Evolutionary conservation across 2,888 invertebrate species (phyloP).

Genomic region (Brachypalpus laphriformis): DNA sequence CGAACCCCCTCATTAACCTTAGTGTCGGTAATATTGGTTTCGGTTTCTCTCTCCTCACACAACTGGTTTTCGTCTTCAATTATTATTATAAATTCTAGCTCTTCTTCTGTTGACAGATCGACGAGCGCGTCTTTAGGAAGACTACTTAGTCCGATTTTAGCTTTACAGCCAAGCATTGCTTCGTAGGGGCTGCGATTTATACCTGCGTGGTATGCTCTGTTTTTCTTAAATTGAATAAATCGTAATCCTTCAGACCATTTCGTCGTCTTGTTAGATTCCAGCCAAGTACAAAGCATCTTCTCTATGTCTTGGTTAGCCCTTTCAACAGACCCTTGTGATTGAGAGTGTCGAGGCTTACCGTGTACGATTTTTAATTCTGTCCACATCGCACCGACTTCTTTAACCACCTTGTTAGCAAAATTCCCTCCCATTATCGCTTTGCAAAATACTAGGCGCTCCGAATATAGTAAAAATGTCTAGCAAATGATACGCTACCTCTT

Average conservation of each 20-base stretch:
- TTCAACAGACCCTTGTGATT: constrained; percentile 78
- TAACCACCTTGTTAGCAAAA: constrained; percentile 69
- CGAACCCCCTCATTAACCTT: too few species aligned
- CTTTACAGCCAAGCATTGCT: constrained; percentile 78
- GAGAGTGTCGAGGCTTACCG: constrained; percentile 78
- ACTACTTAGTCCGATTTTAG: constrained; percentile 55
- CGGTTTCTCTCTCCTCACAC: not conserved
- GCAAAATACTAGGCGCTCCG: constrained; percentile 56
- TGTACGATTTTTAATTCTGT: constrained; percentile 79
- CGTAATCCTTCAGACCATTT: constrained; percentile 81
- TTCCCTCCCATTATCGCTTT: constrained; percentile 72
- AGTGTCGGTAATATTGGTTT: too few species aligned
- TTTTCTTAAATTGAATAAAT: constrained; percentile 81
- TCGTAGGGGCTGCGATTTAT: constrained; percentile 79
- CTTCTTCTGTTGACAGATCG: constrained; percentile 7
- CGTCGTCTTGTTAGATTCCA: constrained; percentile 75
- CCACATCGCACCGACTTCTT: constrained; percentile 75
- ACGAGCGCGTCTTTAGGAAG: constrained; percentile 1
- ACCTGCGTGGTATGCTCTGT: constrained; percentile 79
- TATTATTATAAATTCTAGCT: not conserved
- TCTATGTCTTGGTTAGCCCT: constrained; percentile 77
- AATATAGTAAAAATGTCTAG: too few species aligned
- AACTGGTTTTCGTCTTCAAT: not conserved
- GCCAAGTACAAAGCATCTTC: constrained; percentile 80
- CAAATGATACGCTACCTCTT: too few species aligned